Evolutionary conservation across 2,888 invertebrate genomes (phyloP).

Genomic region (Pachycephus smyrnensis): DNA sequence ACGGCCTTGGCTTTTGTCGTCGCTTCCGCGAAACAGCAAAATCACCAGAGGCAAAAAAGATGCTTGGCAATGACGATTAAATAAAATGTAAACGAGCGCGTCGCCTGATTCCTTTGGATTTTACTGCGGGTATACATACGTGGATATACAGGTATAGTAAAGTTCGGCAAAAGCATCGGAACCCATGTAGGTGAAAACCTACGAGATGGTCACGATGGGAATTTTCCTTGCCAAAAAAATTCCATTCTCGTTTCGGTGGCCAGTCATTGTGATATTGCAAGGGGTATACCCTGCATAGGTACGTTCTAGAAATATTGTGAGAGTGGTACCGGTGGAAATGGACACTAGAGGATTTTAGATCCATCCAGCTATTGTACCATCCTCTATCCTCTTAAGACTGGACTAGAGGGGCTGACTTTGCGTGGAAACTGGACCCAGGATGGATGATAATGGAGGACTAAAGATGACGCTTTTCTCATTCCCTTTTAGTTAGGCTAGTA

Average conservation of each 20-base stretch:
- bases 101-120: background rate
- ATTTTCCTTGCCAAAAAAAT: no score
- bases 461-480: conserved; percentile 19
- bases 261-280: background rate
- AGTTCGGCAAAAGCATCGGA: no score
- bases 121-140: background rate
- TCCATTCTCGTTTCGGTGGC: background rate
- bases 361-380: background rate
- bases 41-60: background rate
- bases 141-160: no score
- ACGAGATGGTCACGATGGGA: background rate
- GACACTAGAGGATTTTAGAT: background rate
- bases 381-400: background rate
- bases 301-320: background rate
- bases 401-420: background rate
- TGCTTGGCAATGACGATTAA: background rate
- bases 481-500: background rate
- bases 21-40: background rate
- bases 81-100: background rate
- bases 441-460: conserved; percentile 21
- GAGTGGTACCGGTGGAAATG: background rate
- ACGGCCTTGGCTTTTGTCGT: conserved; percentile 34
- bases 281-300: background rate
- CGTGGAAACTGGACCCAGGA: conserved; percentile 4
- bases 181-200: background rate